Conservation (phyloP, 1,140 invertebrate genomes). For the Orussus abietinus region DNA sequence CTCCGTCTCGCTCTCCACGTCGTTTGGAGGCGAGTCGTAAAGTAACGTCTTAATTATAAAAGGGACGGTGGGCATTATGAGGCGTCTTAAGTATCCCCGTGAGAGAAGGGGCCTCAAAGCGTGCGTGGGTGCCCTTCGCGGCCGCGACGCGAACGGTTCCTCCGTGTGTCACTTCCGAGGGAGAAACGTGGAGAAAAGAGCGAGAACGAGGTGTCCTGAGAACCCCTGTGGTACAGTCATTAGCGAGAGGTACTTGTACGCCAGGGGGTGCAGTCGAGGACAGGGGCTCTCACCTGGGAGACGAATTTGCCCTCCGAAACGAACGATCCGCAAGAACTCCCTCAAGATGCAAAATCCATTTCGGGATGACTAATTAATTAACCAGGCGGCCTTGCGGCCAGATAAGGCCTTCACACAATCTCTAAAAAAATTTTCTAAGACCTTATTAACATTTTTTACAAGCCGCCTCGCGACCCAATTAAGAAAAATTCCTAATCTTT, state of each 20-base stretch:
- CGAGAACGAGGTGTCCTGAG: constrained; percentile 18
- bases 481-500: too few relatives aligned
- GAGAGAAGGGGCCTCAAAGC: constrained; percentile 27
- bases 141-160: constrained; percentile 16
- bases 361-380: too few relatives aligned
- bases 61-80: constrained; percentile 32
- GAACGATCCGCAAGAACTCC: too few relatives aligned
- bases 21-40: constrained; percentile 28
- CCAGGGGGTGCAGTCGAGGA: constrained; percentile 8
- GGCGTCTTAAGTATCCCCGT: constrained; percentile 29
- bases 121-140: constrained; percentile 32
- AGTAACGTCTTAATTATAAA: constrained; percentile 48
- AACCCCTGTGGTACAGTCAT: constrained; percentile 23
- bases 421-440: too few relatives aligned
- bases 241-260: constrained; percentile 20
- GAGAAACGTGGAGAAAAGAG: constrained; percentile 14
- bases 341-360: too few relatives aligned
- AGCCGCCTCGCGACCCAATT: too few relatives aligned
- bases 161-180: constrained; percentile 9
- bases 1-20: too few relatives aligned
- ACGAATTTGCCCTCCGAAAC: too few relatives aligned
- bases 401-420: too few relatives aligned
- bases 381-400: too few relatives aligned
- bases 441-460: too few relatives aligned
- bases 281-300: constrained; percentile 28